phyloP scores from a whole-genome alignment of 2,888 invertebrate genomes.

The Sceliomorpha sp. region DNA sequence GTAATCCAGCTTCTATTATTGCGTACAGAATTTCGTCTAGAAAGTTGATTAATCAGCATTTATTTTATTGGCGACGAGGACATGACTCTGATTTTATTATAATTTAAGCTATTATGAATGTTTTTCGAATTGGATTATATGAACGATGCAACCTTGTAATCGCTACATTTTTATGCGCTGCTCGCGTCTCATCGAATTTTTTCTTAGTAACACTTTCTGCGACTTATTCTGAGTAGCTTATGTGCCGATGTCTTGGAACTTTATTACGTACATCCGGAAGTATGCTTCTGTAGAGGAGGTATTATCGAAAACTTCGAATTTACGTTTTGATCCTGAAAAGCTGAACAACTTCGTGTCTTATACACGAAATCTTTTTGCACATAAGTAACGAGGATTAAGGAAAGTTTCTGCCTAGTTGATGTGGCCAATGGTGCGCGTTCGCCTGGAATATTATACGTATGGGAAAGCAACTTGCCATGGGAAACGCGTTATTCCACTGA shows the following conservation, averaged over 20 bases:
- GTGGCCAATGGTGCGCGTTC: slow-evolving; percentile 56
- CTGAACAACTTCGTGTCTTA: slow-evolving; percentile 31
- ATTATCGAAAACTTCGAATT: slow-evolving; percentile 60
- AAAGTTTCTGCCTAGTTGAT: slow-evolving; percentile 57
- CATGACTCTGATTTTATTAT: no score
- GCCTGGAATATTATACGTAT: slow-evolving; percentile 27
- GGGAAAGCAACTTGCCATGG: slow-evolving; percentile 27
- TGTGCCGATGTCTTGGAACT: slow-evolving; percentile 48
- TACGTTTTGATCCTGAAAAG: slow-evolving; percentile 59
- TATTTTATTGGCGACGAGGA: no score
- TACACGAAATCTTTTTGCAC: slow-evolving; percentile 51
- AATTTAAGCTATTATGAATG: no score
- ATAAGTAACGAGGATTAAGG: slow-evolving; percentile 61
- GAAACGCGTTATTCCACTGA: no score
- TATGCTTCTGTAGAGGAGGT: slow-evolving; percentile 34
- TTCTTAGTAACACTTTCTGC: slow-evolving; percentile 21
- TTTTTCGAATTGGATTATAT: no score
- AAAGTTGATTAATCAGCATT: no score
- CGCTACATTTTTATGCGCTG: no score
- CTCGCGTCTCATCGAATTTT: no score
- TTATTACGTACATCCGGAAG: slow-evolving; percentile 37
- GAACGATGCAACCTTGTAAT: no score
- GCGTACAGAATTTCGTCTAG: no score
- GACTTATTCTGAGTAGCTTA: slow-evolving; percentile 38
- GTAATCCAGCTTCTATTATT: no score